Conservation (phyloP, 2,113 vertebrate species). For the Ranitomeya variabilis region DNA sequence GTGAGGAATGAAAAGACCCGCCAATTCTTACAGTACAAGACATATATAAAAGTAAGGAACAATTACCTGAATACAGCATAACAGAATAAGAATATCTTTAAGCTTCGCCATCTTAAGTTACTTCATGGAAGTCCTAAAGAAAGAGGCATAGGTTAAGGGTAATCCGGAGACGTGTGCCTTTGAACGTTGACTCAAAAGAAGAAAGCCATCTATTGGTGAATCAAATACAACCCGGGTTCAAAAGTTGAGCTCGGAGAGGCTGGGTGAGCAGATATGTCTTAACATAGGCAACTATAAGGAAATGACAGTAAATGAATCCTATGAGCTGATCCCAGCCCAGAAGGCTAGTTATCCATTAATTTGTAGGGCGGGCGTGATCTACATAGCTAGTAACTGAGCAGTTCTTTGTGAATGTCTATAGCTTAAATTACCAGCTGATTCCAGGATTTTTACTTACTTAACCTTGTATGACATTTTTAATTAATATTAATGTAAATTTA, state of each 20-base stretch:
- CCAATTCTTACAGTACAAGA: background rate
- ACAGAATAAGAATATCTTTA: background rate
- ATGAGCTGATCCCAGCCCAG: background rate
- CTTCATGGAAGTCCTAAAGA: background rate
- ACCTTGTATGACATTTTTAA: background rate
- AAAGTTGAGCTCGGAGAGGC: slow-evolving; percentile 16
- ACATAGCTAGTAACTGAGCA: background rate
- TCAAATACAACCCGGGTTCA: slow-evolving; percentile 1
- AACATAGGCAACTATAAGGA: background rate
- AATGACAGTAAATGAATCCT: background rate
- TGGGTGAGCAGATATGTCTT: background rate
- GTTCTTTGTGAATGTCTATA: background rate
- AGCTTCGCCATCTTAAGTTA: background rate
- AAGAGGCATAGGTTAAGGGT: slow-evolving; percentile 21
- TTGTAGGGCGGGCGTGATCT: background rate
- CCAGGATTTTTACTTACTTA: background rate
- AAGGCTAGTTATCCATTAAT: slow-evolving; percentile 31
- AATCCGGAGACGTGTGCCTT: slow-evolving; percentile 7
- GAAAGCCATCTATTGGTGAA: slow-evolving; percentile 14
- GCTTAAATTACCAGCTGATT: background rate
- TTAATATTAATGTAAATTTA: too few species aligned
- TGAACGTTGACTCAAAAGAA: slow-evolving; percentile 27
- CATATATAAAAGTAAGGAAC: background rate
- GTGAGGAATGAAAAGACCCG: background rate
- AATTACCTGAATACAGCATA: slow-evolving; percentile 38